Base-by-base conservation (phyloP, 2,797 vertebrate genomes). In the Cuniculus paca region DNA sequence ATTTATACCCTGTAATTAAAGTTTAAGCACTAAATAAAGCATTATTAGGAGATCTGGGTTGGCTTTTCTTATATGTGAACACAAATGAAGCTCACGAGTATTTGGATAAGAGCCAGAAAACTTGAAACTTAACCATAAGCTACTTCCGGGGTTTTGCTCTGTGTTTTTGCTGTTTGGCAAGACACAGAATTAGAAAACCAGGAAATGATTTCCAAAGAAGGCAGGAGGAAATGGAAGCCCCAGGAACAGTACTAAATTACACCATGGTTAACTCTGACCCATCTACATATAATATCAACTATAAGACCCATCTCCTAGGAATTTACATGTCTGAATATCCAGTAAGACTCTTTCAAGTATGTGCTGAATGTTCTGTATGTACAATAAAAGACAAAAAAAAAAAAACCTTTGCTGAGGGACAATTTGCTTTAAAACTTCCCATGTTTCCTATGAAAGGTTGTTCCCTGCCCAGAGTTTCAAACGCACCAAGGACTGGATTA, bases 1-100 rank as follows among this genome's bases (percentile, higher is more conserved):
- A 97, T 95, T 97, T 97, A 98, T 97, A 98, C 97, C 98, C 98
- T 96, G 96, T 97, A 98, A 99, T 98, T 99, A 99, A 98, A 98
- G 98, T 98, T 97, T 98, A 98, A 98, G 98, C 97, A 98, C 98
- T 95, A 97, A 98, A 97, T 96, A 97, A 98, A 98, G 98, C 97
- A 97, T 98, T 97, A 98, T 98, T 98, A 98, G 97, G 94, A 96
- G 94, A 97, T 97, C 97, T 96, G 97, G 88, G 95, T 96, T 98
- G 96, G 97, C 96, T 97, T 98, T 98, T 97, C 97, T 98, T 97
- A 96, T 96, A 97, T 96, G 95, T 97, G 97, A 98, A 97, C 97
- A 98, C 92, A 98, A 98, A 97, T 90, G 97, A 98, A 98, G 98
- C 98, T 98, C 97, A 94, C 20, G 94, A 97, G 96, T 94, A 79